These are phyloP conservation scores for Pocillopora damicornis DNA, from an alignment of 64 coral and sea anemone genomes.

Conservation along the genomic window DNA sequence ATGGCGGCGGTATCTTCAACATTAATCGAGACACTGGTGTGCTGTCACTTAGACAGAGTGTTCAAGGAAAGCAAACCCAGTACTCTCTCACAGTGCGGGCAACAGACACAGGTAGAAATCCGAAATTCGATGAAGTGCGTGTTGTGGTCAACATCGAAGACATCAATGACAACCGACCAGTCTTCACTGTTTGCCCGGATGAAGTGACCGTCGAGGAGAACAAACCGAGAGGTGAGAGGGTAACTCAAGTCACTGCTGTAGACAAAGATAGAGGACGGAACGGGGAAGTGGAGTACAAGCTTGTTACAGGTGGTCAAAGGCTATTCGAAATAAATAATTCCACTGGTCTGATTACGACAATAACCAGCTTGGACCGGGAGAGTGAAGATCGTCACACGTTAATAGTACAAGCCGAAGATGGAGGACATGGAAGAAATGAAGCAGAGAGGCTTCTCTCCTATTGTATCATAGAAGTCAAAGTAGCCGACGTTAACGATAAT, in stretches of 20 bases:
- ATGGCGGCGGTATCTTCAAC: slow-evolving; percentile 16
- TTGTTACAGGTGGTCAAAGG: slow-evolving; percentile 7
- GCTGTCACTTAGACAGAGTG: slow-evolving; percentile 22
- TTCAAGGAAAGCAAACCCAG: slow-evolving; percentile 7
- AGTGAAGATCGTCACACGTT: slow-evolving; percentile 10
- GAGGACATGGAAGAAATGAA: slow-evolving; percentile 29
- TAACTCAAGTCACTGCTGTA: slow-evolving; percentile 16
- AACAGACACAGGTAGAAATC: not conserved
- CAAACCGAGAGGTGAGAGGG: not conserved
- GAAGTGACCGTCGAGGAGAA: slow-evolving; percentile 39
- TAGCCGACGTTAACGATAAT: slow-evolving; percentile 69
- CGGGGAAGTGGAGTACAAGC: slow-evolving; percentile 14
- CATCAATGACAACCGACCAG: slow-evolving; percentile 40
- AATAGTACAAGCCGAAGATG: slow-evolving; percentile 60
- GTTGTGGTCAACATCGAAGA: slow-evolving; percentile 49
- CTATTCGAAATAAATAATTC: slow-evolving; percentile 56
- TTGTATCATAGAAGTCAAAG: slow-evolving; percentile 42
- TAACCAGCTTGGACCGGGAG: slow-evolving; percentile 58
- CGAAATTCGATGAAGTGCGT: slow-evolving; percentile 33
- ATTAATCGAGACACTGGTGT: slow-evolving; percentile 50
- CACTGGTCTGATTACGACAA: slow-evolving; percentile 62
- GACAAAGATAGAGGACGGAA: slow-evolving; percentile 39
- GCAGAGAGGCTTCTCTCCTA: slow-evolving; percentile 58
- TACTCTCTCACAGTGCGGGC: slow-evolving; percentile 52
- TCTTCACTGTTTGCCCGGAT: slow-evolving; percentile 1